phyloP scores from a whole-genome alignment of 2,888 invertebrate genomes.

The Sialis lutaria region DNA sequence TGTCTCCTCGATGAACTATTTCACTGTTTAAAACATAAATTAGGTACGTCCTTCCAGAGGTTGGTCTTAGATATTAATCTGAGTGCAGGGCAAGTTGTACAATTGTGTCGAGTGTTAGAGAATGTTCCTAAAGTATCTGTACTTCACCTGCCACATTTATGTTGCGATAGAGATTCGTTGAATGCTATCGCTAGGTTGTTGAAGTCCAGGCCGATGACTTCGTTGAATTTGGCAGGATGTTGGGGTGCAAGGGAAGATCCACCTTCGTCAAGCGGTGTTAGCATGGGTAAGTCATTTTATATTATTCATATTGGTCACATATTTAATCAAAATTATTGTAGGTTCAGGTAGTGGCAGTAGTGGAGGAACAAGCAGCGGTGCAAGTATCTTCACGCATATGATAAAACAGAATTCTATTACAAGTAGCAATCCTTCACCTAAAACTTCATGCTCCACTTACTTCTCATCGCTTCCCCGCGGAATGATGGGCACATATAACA shows the following conservation, averaged over 20 bases:
- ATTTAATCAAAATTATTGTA: constrained; percentile 7
- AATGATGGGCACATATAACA: constrained; percentile 26
- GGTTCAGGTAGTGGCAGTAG: constrained; percentile 29
- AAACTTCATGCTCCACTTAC: constrained; percentile 20
- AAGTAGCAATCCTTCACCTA: constrained; percentile 16
- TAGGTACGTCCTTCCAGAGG: constrained; percentile 23
- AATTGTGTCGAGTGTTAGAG: constrained; percentile 30
- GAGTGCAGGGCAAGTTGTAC: constrained; percentile 31
- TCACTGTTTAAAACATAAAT: constrained; percentile 16
- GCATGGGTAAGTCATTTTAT: constrained; percentile 23
- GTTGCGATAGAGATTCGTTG: constrained; percentile 33
- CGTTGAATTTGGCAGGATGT: constrained; percentile 31
- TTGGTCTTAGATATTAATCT: constrained; percentile 34
- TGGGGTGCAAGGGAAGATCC: constrained; percentile 33
- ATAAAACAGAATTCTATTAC: constrained; percentile 19
- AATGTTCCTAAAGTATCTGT: constrained; percentile 30
- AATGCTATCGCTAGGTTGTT: constrained; percentile 30
- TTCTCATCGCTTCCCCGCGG: constrained; percentile 32
- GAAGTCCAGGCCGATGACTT: constrained; percentile 27
- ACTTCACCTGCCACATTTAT: constrained; percentile 33
- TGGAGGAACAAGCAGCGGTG: constrained; percentile 16
- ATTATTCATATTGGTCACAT: background rate
- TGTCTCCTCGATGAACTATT: constrained; percentile 34
- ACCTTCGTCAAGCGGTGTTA: constrained; percentile 30
- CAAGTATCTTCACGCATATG: constrained; percentile 14